Evolutionary conservation across 1,140 invertebrate species (phyloP).

Genomic region (Drosophila parabipectinata): DNA sequence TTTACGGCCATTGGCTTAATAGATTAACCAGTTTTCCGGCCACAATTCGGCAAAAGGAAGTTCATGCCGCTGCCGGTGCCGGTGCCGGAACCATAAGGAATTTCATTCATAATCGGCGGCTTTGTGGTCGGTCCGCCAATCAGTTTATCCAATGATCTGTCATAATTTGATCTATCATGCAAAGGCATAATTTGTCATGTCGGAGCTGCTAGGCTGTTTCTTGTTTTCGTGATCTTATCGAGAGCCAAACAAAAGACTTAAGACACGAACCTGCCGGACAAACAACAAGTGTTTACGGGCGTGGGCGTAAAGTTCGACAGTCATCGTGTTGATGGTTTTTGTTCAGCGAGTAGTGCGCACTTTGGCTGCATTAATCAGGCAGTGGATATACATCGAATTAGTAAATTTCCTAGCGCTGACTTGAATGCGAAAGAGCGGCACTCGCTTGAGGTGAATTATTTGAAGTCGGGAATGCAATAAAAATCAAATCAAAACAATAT

Average conservation of each 20-base stretch:
- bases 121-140: slow-evolving; percentile 32
- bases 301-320: slow-evolving; percentile 21
- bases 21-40: background rate
- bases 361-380: slow-evolving; percentile 34
- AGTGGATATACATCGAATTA: slow-evolving; percentile 25
- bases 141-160: slow-evolving; percentile 44
- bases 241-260: slow-evolving; percentile 65
- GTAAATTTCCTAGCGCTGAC: slow-evolving; percentile 43
- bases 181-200: slow-evolving; percentile 22
- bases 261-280: slow-evolving; percentile 54
- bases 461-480: slow-evolving; percentile 15
- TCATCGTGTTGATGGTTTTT: slow-evolving; percentile 28
- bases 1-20: slow-evolving; percentile 2
- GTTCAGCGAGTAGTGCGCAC: slow-evolving; percentile 22
- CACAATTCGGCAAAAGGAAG: slow-evolving; percentile 17
- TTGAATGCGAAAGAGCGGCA: slow-evolving; percentile 18
- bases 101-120: slow-evolving; percentile 30
- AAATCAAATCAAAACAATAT: slow-evolving; percentile 7
- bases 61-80: slow-evolving; percentile 3
- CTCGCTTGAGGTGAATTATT: slow-evolving; percentile 11
- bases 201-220: slow-evolving; percentile 20
- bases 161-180: slow-evolving; percentile 37
- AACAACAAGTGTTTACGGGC: slow-evolving; percentile 10
- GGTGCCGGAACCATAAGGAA: slow-evolving; percentile 30
- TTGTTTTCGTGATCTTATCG: slow-evolving; percentile 30